phyloP scores from a whole-genome alignment of 2,113 vertebrate genomes.

The Hippoglossus stenolepis region DNA sequence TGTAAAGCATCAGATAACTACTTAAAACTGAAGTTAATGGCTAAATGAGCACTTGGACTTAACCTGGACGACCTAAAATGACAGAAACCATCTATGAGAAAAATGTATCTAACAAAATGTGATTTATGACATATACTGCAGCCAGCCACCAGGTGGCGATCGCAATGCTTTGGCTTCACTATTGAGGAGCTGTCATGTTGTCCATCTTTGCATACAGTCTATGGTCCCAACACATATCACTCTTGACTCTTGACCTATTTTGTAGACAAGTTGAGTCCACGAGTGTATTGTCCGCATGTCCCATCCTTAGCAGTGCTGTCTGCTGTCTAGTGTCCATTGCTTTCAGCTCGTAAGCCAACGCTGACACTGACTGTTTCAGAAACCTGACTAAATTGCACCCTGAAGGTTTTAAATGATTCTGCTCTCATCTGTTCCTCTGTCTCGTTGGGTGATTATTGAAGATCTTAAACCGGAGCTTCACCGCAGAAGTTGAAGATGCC shows the following conservation, averaged over 20 bases:
- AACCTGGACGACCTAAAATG: too few species aligned
- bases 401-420: conserved; percentile 1
- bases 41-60: too few species aligned
- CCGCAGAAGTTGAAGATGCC: conserved; percentile 3
- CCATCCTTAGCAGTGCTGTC: background rate
- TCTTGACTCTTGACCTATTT: background rate
- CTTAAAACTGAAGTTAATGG: too few species aligned
- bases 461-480: background rate
- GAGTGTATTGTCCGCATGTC: background rate
- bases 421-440: background rate
- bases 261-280: background rate
- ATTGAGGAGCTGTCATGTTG: too few species aligned
- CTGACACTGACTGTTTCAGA: conserved; percentile 1
- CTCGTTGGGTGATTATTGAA: background rate
- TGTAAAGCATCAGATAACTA: too few species aligned
- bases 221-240: too few species aligned
- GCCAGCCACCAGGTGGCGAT: too few species aligned
- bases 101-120: too few species aligned
- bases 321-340: background rate
- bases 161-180: too few species aligned
- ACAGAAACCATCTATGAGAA: too few species aligned
- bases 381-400: conserved; percentile 2
- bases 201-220: too few species aligned
- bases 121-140: too few species aligned
- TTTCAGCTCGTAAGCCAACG: background rate